Evolutionary conservation across 2,888 invertebrate genomes (phyloP).

Genomic region (Leucoptera coffeella): DNA sequence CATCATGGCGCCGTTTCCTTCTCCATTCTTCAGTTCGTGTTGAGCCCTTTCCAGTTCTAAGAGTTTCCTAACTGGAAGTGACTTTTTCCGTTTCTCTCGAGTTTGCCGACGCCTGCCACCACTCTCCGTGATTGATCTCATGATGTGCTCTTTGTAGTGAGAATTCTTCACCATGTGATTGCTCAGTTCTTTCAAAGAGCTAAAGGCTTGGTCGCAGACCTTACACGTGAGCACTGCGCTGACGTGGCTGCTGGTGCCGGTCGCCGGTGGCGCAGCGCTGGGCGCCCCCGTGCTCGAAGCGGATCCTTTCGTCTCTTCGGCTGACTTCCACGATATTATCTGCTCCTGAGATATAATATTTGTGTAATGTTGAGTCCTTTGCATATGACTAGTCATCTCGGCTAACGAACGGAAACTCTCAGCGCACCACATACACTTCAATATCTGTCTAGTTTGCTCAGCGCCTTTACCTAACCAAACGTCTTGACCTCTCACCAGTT

Average conservation of each 20-base stretch:
- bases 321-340: conserved; percentile 91
- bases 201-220: conserved; percentile 94
- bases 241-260: conserved; percentile 76
- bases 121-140: conserved; percentile 85
- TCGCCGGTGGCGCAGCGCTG: conserved; percentile 49
- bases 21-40: conserved; percentile 81
- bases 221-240: conserved; percentile 95
- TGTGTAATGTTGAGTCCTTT: conserved; percentile 96
- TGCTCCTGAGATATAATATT: conserved; percentile 97
- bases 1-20: conserved; percentile 53
- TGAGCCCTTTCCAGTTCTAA: conserved; percentile 86
- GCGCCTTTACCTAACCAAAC: conserved; percentile 97
- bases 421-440: conserved; percentile 99
- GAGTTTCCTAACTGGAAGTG: conserved; percentile 83
- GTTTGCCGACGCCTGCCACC: conserved; percentile 80
- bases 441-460: conserved; percentile 92
- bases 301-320: conserved; percentile 70
- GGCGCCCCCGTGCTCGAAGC: conserved; percentile 38
- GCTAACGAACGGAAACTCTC: conserved; percentile 94
- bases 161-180: conserved; percentile 97
- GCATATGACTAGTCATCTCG: conserved; percentile 98
- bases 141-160: conserved; percentile 94
- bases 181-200: conserved; percentile 89
- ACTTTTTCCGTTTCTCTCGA: conserved; percentile 88
- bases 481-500: conserved; percentile 93